These are phyloP conservation scores for Mastigias papua DNA, from an alignment of 30 jellyfish, hydroid and myxozoan genomes.

Conservation along the genomic window DNA sequence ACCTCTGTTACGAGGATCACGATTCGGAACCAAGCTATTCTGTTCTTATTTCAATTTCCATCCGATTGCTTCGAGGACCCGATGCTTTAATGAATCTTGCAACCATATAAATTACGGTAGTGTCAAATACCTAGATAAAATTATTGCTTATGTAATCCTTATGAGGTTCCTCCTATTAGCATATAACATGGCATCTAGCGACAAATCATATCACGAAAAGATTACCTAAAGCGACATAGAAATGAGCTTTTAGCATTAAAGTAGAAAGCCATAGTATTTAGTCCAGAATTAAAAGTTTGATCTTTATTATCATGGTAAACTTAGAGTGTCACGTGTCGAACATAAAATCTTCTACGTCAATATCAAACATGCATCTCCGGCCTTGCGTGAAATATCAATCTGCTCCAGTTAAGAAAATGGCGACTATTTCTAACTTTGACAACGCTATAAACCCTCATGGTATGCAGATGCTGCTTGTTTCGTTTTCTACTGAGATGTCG, in stretches of 20 bases:
- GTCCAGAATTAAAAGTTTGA: background rate
- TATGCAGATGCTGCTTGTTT: conserved; percentile 60
- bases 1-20: no score
- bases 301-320: conserved; percentile 2
- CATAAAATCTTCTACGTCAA: conserved; percentile 10
- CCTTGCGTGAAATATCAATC: conserved; percentile 26
- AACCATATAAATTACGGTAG: no score
- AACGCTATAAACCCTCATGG: conserved; percentile 30
- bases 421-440: conserved; percentile 17
- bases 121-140: no score
- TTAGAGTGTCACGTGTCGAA: conserved; percentile 39
- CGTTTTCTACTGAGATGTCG: conserved; percentile 27
- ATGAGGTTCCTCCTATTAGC: no score
- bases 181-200: no score
- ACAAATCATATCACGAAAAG: no score
- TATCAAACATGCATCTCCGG: conserved; percentile 24
- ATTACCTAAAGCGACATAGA: no score
- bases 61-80: no score
- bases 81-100: no score
- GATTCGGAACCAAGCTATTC: no score
- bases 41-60: no score
- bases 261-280: background rate
- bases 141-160: no score
- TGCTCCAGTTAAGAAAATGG: conserved; percentile 25
- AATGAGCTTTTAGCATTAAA: background rate